These are phyloP conservation scores for Pluvianellus socialis DNA, from an alignment of 2,113 vertebrate genomes.

Conservation along the genomic window DNA sequence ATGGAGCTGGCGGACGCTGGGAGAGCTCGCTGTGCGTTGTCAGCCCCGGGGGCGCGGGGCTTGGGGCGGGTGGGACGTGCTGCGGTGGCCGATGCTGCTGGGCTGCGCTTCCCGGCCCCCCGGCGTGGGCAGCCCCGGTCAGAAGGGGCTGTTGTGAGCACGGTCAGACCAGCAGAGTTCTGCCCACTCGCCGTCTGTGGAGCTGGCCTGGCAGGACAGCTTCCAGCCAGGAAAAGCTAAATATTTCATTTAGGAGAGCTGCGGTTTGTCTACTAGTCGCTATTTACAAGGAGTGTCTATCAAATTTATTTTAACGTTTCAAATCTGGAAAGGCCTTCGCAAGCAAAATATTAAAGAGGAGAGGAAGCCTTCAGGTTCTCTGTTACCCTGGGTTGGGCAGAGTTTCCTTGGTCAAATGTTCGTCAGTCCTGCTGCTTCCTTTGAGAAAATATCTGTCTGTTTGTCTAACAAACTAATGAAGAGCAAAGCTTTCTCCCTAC, in stretches of 20 bases:
- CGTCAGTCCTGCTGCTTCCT: not conserved
- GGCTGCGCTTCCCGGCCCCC: not conserved
- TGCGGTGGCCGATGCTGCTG: not conserved
- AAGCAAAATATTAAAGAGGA: not conserved
- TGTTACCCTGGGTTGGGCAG: not conserved
- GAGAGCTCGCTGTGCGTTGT: not conserved
- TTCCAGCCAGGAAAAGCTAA: fast-evolving
- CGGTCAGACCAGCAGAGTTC: fast-evolving
- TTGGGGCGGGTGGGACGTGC: fast-evolving
- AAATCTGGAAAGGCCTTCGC: not conserved
- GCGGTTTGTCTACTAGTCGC: not conserved
- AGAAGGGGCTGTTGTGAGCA: fast-evolving
- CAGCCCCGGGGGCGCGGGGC: not conserved
- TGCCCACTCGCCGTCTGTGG: no score
- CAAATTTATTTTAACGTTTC: not conserved
- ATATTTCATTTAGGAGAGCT: not conserved
- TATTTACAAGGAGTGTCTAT: not conserved
- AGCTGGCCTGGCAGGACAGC: not conserved
- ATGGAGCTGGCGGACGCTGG: not conserved
- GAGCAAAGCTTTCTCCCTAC: not conserved
- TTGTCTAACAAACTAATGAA: not conserved
- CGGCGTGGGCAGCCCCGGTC: fast-evolving
- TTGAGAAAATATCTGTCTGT: not conserved
- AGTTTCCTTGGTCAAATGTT: not conserved
- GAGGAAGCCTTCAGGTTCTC: not conserved